A percentile compares a stretch with the other conserved stretches of the same genome.
Evolutionary conservation across 2,888 invertebrate species (phyloP).

Genomic region (Callyntrura sp.): DNA sequence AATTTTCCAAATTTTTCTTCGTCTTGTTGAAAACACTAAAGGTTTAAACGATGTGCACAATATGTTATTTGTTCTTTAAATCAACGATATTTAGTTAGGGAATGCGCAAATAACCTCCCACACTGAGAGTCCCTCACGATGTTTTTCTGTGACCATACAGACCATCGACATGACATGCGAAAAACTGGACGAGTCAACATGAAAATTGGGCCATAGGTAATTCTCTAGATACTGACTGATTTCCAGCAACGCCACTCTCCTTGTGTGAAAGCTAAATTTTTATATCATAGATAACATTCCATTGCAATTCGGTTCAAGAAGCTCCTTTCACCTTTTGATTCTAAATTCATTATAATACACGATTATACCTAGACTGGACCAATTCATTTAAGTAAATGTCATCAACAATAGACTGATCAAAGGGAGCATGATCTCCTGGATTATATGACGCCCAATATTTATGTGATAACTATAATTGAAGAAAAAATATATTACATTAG

Average conservation of each 20-base stretch:
- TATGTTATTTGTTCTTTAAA: too few species aligned
- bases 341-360: constrained; percentile 75
- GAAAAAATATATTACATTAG: too few species aligned
- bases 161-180: constrained; percentile 98
- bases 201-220: constrained; percentile 98
- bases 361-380: constrained; percentile 90
- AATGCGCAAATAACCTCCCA: constrained; percentile 90
- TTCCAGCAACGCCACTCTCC: constrained; percentile 98
- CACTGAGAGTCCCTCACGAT: constrained; percentile 97
- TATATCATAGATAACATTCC: too few species aligned
- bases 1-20: constrained; percentile 92
- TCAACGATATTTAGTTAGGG: too few species aligned
- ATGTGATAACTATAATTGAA: constrained; percentile 91
- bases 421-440: constrained; percentile 90
- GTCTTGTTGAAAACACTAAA: constrained; percentile 91
- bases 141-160: constrained; percentile 99
- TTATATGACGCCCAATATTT: constrained; percentile 97
- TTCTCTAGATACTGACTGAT: constrained; percentile 99
- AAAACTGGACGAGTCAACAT: constrained; percentile 90
- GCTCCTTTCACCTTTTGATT: too few species aligned
- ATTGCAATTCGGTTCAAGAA: too few species aligned
- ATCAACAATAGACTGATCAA: constrained; percentile 92
- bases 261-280: constrained; percentile 91
- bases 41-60: too few species aligned
- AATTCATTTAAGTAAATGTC: constrained; percentile 96